These are phyloP conservation scores for Cephus spinipes DNA, from an alignment of 2,888 invertebrate species.

Conservation along the genomic window DNA sequence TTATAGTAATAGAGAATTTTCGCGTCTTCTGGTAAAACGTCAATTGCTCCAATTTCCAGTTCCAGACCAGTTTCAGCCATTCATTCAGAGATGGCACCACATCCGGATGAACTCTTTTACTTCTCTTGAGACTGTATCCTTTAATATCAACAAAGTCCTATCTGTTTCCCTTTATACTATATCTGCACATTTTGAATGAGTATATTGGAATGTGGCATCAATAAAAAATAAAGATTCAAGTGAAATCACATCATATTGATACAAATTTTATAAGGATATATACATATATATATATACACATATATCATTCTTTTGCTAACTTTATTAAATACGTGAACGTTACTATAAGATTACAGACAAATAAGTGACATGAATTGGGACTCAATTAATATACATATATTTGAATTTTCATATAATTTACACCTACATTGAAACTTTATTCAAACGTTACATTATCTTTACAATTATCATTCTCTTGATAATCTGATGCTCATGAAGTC, in stretches of 20 bases:
- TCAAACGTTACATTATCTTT: slow-evolving; percentile 3
- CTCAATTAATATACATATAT: background rate
- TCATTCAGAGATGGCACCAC: background rate
- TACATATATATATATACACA: too few relatives aligned
- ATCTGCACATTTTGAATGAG: background rate
- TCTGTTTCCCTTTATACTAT: background rate
- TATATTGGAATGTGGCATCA: background rate
- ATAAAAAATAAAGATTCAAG: background rate
- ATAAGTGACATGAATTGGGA: background rate
- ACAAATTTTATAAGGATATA: background rate
- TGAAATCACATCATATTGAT: background rate
- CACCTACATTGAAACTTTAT: slow-evolving; percentile 6
- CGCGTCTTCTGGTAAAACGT: background rate
- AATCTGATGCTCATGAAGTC: background rate
- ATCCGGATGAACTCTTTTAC: background rate
- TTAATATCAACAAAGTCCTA: background rate
- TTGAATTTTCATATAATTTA: background rate
- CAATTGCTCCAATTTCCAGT: background rate
- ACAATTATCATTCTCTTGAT: background rate
- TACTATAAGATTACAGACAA: background rate
- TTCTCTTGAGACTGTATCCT: background rate
- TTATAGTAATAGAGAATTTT: background rate
- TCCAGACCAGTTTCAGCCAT: background rate
- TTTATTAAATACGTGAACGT: background rate
- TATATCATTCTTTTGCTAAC: background rate